Evolutionary conservation across 37 sponge, comb jelly and placozoan species (phyloP).

Genomic region (Trichoplax adhaerens): DNA sequence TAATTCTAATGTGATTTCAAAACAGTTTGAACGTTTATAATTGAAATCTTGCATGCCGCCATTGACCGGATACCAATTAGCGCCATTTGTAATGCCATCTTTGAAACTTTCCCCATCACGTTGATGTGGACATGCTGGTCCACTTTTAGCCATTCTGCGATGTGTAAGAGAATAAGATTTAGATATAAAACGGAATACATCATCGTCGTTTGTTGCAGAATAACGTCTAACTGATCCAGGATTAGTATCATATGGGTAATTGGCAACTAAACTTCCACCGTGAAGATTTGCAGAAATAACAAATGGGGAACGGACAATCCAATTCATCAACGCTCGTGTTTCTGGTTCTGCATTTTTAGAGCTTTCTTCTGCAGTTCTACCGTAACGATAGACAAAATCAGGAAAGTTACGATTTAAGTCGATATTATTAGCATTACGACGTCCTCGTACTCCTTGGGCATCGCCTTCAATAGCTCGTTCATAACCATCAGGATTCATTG

Average conservation of each 20-base stretch:
- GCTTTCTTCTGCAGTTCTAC: constrained; percentile 7
- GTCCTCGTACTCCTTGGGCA: constrained; percentile 6
- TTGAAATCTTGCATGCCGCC: constrained; percentile 72
- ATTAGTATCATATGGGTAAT: constrained; percentile 46
- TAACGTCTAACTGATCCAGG: too few relatives aligned
- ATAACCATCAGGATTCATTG: constrained; percentile 76
- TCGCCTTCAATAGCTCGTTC: constrained; percentile 32
- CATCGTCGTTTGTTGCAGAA: constrained; percentile 50
- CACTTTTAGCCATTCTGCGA: constrained; percentile 29
- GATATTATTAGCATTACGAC: constrained; percentile 24
- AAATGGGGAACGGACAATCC: constrained; percentile 34
- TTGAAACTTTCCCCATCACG: constrained; percentile 8
- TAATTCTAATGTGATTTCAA: constrained; percentile 65
- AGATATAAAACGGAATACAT: constrained; percentile 54
- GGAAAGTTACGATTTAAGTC: constrained; percentile 62
- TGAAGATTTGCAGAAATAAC: constrained; percentile 48
- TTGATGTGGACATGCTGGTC: too few relatives aligned
- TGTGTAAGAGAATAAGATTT: constrained; percentile 57
- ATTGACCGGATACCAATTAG: constrained; percentile 47
- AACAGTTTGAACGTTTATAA: constrained; percentile 38
- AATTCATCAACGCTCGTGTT: constrained; percentile 43
- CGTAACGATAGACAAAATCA: constrained; percentile 18
- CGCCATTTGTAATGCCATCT: constrained; percentile 62
- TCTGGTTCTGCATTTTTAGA: constrained; percentile 18
- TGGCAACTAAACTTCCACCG: constrained; percentile 56